Percentiles rank a stretch among this genome's conserved stretches.
phyloP scores from a whole-genome alignment of 2,888 invertebrate genomes.

The Neria commutata region DNA sequence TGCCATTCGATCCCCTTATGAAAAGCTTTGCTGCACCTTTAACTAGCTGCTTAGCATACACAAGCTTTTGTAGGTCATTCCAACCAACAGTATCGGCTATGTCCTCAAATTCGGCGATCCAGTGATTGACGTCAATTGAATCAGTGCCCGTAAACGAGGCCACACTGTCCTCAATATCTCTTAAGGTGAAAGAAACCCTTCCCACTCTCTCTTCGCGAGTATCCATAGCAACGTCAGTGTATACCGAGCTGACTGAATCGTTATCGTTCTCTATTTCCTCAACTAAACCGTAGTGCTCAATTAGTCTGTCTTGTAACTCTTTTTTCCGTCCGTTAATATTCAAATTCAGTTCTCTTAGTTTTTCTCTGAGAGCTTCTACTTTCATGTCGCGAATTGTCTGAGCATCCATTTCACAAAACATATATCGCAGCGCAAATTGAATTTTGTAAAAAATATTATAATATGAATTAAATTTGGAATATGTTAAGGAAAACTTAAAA shows the following conservation, averaged over 20 bases:
- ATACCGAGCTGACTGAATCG: background rate
- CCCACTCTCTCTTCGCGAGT: background rate
- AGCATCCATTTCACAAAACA: too few species aligned
- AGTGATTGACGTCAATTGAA: background rate
- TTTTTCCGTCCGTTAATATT: background rate
- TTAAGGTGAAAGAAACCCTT: background rate
- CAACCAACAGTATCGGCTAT: too few species aligned
- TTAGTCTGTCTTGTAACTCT: background rate
- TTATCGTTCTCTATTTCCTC: background rate
- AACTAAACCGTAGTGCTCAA: background rate
- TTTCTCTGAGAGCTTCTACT: too few species aligned
- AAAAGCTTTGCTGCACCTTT: too few species aligned
- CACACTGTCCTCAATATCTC: constrained; percentile 2
- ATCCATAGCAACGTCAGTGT: background rate
- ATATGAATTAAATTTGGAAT: too few species aligned
- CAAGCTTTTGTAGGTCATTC: too few species aligned
- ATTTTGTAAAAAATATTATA: too few species aligned
- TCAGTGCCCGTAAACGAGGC: background rate
- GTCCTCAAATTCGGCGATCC: constrained; percentile 8
- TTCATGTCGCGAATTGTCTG: too few species aligned
- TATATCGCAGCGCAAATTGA: too few species aligned
- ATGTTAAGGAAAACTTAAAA: too few species aligned
- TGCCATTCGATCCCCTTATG: too few species aligned
- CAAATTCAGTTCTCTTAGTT: background rate
- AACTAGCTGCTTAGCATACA: too few species aligned